A percentile compares a stretch with the other conserved stretches of the same genome.
These are phyloP conservation scores for Zygogramma bicolorata DNA, from an alignment of 2,888 invertebrate species.

Conservation along the genomic window DNA sequence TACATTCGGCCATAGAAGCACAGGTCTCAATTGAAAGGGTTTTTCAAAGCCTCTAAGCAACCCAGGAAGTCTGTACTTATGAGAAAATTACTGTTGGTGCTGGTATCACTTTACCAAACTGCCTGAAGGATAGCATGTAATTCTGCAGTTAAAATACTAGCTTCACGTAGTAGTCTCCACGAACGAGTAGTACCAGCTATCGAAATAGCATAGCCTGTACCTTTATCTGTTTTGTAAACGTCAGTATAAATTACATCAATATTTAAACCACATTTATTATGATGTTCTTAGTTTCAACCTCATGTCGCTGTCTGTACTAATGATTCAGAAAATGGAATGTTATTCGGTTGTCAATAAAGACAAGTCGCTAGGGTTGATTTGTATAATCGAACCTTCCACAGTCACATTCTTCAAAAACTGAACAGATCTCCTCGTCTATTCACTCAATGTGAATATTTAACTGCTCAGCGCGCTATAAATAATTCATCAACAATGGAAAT, in stretches of 20 bases:
- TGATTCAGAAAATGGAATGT: too few relatives aligned
- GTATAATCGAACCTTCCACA: neutral
- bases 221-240: neutral
- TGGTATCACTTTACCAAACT: neutral
- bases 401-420: neutral
- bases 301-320: too few relatives aligned
- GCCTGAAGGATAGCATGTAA: too few relatives aligned
- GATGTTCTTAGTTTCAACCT: too few relatives aligned
- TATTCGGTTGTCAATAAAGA: too few relatives aligned
- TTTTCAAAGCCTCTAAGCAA: neutral
- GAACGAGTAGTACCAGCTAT: neutral
- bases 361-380: too few relatives aligned
- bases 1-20: neutral
- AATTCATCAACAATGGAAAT: neutral
- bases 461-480: neutral
- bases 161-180: neutral
- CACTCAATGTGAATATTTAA: neutral
- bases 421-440: neutral
- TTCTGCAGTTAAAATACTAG: neutral
- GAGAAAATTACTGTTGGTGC: neutral
- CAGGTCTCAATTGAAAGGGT: too few relatives aligned
- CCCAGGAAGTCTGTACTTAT: neutral
- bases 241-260: neutral
- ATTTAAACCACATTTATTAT: too few relatives aligned
- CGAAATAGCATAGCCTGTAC: neutral